A percentile compares a stretch with the other conserved stretches of the same genome.
phyloP scores from a whole-genome alignment of 2,797 vertebrate genomes.

The Amblyraja radiata region DNA sequence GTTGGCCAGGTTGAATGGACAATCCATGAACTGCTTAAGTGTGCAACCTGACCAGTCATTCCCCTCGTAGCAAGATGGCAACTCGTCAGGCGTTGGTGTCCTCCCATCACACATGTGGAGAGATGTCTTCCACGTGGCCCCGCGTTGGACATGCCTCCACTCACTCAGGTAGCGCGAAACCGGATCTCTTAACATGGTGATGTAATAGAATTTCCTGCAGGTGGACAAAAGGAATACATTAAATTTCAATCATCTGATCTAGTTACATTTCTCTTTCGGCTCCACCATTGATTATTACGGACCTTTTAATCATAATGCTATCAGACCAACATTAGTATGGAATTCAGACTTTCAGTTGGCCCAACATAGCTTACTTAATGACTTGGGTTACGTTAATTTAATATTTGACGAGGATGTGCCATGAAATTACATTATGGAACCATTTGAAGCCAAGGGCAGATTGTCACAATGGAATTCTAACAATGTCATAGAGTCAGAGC shows the following conservation, averaged over 20 bases:
- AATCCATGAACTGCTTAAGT: conserved; percentile 96
- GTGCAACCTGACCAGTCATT: conserved; percentile 95
- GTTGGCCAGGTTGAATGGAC: conserved; percentile 92
- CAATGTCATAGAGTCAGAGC: not conserved
- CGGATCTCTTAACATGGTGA: conserved; percentile 88
- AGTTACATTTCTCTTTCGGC: not conserved
- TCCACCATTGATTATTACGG: not conserved
- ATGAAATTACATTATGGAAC: not conserved
- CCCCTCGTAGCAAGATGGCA: conserved; percentile 91
- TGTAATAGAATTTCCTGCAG: conserved; percentile 93
- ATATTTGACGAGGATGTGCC: not conserved
- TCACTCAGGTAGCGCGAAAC: conserved; percentile 96
- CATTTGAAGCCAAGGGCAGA: not conserved
- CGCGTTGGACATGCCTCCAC: conserved; percentile 92
- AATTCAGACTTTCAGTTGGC: not conserved
- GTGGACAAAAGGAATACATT: not conserved
- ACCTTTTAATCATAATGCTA: not conserved
- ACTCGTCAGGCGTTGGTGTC: conserved; percentile 86
- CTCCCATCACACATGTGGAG: conserved; percentile 96
- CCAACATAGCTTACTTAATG: not conserved
- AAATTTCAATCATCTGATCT: not conserved
- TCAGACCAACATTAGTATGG: not conserved
- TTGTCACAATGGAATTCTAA: not conserved
- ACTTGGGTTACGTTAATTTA: not conserved
- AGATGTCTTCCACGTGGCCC: conserved; percentile 95